These are phyloP conservation scores for Mungos mungo DNA, from an alignment of 2,113 vertebrate genomes.

Conservation along the genomic window DNA sequence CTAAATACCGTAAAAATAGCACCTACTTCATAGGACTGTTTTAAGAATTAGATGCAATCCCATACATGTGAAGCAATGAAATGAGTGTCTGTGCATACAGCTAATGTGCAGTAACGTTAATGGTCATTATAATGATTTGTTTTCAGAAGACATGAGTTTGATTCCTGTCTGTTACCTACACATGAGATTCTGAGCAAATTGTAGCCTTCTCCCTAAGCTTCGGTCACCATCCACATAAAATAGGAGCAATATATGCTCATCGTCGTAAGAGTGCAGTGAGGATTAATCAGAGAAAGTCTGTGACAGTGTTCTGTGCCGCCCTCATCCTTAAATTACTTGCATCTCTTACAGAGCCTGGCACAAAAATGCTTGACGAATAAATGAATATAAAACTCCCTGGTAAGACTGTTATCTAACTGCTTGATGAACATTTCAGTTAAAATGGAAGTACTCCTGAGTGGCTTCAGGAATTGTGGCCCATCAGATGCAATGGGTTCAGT, in stretches of 20 bases:
- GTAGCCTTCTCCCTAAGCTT: background rate
- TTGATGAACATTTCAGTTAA: background rate
- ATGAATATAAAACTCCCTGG: background rate
- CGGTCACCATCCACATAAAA: background rate
- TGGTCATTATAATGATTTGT: background rate
- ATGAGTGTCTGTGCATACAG: background rate
- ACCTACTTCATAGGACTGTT: background rate
- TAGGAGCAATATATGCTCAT: background rate
- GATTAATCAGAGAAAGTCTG: background rate
- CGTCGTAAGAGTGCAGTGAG: accelerated
- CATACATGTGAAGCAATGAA: background rate
- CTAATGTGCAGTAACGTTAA: background rate
- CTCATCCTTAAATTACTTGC: background rate
- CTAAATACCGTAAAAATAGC: background rate
- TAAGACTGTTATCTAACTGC: background rate
- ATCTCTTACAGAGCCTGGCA: background rate
- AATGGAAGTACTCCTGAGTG: background rate
- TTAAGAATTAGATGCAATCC: background rate
- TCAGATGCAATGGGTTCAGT: background rate
- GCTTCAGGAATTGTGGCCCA: background rate
- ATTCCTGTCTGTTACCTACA: background rate
- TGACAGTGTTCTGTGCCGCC: no score
- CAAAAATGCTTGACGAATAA: background rate
- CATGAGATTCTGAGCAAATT: background rate
- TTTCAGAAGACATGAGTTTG: background rate